Conservation (phyloP, 2,113 vertebrate species). For the Probosciger aterrimus region DNA sequence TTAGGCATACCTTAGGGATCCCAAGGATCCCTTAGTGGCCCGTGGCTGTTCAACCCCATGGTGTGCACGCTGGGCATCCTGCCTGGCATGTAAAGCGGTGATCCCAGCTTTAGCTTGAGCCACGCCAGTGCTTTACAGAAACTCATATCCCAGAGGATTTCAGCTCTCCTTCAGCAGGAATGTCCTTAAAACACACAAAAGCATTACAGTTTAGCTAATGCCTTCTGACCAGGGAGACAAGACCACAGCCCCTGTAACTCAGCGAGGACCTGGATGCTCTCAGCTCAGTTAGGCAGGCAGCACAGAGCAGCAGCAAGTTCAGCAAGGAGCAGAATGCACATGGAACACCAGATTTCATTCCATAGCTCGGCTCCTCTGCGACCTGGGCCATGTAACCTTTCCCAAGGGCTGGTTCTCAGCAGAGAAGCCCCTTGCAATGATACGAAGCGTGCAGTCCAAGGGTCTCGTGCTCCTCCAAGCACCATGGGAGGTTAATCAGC, state of each 20-base stretch:
- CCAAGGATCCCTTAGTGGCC: background rate
- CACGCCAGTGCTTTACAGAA: background rate
- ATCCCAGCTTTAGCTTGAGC: background rate
- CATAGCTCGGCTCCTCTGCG: accelerated
- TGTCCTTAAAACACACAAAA: background rate
- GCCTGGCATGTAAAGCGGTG: accelerated
- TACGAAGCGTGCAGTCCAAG: accelerated
- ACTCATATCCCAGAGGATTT: background rate
- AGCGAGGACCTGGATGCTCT: accelerated
- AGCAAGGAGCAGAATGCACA: accelerated
- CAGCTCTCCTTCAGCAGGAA: background rate
- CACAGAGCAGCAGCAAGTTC: background rate
- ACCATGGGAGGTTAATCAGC: background rate
- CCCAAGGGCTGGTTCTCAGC: background rate
- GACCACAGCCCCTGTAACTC: background rate
- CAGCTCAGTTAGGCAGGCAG: accelerated
- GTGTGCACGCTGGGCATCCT: background rate
- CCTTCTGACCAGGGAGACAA: background rate
- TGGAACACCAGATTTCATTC: background rate
- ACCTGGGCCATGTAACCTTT: background rate
- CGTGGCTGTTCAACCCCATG: background rate
- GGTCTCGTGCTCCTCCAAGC: background rate
- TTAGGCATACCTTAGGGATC: background rate
- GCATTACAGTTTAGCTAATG: background rate
- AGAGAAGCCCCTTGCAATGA: background rate